These are phyloP conservation scores for Drosophila monieri DNA, from an alignment of 2,888 invertebrate species.

Conservation along the genomic window DNA sequence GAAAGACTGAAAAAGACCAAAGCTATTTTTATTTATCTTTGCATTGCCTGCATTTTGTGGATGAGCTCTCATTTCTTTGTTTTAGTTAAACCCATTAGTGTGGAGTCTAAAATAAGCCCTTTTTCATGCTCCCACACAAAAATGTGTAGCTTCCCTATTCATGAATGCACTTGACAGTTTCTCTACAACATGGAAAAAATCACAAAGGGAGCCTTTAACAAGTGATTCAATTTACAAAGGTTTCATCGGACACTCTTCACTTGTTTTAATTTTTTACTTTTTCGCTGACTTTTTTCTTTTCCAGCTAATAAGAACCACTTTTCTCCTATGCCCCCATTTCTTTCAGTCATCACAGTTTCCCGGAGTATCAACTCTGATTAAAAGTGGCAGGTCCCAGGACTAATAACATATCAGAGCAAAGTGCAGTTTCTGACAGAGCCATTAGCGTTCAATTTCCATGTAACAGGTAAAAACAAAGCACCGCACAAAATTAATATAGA, in stretches of 20 bases:
- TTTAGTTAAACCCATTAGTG: background rate
- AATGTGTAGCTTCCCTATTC: background rate
- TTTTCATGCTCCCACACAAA: background rate
- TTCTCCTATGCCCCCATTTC: background rate
- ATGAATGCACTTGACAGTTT: slow-evolving; percentile 1
- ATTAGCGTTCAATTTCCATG: slow-evolving; percentile 38
- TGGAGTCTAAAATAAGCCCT: background rate
- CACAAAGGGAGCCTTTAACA: slow-evolving; percentile 2
- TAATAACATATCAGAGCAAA: slow-evolving; percentile 4
- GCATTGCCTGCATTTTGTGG: background rate
- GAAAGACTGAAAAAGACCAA: background rate
- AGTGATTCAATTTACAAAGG: slow-evolving; percentile 5
- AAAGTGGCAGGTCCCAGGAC: slow-evolving; percentile 13
- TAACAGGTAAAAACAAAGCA: slow-evolving; percentile 23
- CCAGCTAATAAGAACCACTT: slow-evolving; percentile 14
- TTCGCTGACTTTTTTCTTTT: slow-evolving; percentile 1
- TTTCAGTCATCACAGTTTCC: slow-evolving; percentile 16
- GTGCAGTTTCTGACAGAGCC: slow-evolving; percentile 11
- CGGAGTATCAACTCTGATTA: background rate
- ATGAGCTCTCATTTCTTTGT: background rate
- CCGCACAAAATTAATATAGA: slow-evolving; percentile 26
- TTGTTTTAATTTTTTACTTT: background rate
- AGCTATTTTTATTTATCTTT: background rate
- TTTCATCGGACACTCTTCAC: background rate
- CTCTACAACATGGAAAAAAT: background rate